Conservation (phyloP, 2,797 vertebrate genomes). For the Danio albolineatus region DNA sequence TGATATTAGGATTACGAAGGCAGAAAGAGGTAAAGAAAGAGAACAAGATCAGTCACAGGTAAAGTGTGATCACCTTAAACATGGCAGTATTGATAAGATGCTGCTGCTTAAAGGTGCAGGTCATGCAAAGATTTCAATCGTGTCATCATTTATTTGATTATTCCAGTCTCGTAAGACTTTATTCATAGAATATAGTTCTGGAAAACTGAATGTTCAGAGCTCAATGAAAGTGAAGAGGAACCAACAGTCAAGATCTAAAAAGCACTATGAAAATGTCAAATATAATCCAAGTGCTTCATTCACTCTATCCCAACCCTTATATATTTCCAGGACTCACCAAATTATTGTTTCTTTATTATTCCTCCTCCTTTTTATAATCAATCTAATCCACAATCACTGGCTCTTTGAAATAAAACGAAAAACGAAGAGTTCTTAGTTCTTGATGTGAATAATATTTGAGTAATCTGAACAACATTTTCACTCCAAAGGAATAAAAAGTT, state of each 20-base stretch:
- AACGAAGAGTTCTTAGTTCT: too few species aligned
- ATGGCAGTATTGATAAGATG: constrained; percentile 3
- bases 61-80: constrained; percentile 14
- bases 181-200: too few species aligned
- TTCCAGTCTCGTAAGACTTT: neutral
- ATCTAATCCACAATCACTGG: too few species aligned
- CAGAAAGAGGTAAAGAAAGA: constrained; percentile 10
- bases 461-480: too few species aligned
- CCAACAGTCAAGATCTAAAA: neutral
- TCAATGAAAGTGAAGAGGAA: neutral
- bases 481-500: too few species aligned
- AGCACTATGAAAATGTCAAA: neutral
- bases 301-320: neutral
- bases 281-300: neutral
- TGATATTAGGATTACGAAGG: constrained; percentile 24
- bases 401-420: too few species aligned
- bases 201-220: too few species aligned
- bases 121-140: neutral
- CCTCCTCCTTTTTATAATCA: too few species aligned
- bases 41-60: constrained; percentile 20
- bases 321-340: too few species aligned
- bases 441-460: too few species aligned
- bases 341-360: too few species aligned
- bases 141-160: neutral
- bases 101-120: neutral